Evolutionary conservation across 1,140 invertebrate species (phyloP).

Genomic region (Dendrolimus punctatus): DNA sequence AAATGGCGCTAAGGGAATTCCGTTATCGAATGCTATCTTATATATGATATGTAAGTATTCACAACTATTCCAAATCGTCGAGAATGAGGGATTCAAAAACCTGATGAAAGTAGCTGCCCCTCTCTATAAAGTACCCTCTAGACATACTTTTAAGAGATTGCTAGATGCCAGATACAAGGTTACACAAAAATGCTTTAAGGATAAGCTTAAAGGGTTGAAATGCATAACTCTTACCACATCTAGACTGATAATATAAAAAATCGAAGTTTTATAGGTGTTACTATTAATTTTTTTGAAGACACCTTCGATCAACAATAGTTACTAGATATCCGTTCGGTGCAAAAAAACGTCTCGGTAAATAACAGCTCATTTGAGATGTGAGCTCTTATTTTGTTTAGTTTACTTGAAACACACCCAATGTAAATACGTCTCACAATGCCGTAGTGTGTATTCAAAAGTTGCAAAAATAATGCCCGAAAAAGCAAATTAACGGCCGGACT

Average conservation of each 20-base stretch:
- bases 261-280: constrained; percentile 24
- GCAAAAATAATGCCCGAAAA: constrained; percentile 1
- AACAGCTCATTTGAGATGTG: neutral
- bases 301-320: constrained; percentile 12
- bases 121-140: constrained; percentile 29
- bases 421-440: constrained; percentile 2
- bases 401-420: neutral
- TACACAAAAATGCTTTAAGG: constrained; percentile 6
- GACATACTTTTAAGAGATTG: constrained; percentile 18
- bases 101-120: constrained; percentile 28
- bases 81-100: constrained; percentile 33
- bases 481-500: neutral
- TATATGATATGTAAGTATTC: constrained; percentile 39
- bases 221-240: constrained; percentile 16
- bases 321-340: constrained; percentile 1
- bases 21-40: constrained; percentile 24
- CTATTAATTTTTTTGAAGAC: constrained; percentile 17
- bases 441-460: constrained; percentile 1
- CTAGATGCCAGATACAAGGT: constrained; percentile 21
- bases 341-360: neutral
- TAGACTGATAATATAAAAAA: constrained; percentile 22
- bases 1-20: constrained; percentile 22
- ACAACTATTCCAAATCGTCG: constrained; percentile 31
- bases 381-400: constrained; percentile 4
- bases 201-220: constrained; percentile 17